Percentiles rank a stretch among this genome's conserved stretches.
Evolutionary conservation across 2,888 invertebrate species (phyloP).

Genomic region (Dasypolia templi): DNA sequence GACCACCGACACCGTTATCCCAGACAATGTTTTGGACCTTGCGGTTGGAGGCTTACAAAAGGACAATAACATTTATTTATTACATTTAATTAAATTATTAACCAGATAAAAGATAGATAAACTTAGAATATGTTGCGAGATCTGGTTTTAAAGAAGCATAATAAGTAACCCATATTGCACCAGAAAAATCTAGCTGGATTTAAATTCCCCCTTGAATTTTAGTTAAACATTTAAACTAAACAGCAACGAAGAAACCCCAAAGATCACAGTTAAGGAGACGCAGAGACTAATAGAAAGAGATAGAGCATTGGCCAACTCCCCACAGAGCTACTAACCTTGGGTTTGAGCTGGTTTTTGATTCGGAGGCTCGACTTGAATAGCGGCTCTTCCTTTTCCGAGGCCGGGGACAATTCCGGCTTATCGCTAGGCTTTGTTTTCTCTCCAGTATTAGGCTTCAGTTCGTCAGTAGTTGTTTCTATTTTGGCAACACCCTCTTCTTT

Average conservation of each 20-base stretch:
- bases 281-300: constrained; percentile 82
- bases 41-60: constrained; percentile 85
- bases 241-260: constrained; percentile 70
- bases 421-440: constrained; percentile 78
- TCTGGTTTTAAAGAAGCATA: constrained; percentile 46
- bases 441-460: constrained; percentile 84
- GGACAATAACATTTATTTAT: constrained; percentile 84
- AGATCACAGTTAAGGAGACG: constrained; percentile 79
- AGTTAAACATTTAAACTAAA: constrained; percentile 65
- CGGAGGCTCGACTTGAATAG: constrained; percentile 88
- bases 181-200: constrained; percentile 37
- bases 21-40: constrained; percentile 88
- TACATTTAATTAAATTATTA: constrained; percentile 73
- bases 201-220: constrained; percentile 65
- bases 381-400: constrained; percentile 86
- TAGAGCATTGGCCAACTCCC: constrained; percentile 70
- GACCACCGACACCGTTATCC: constrained; percentile 89
- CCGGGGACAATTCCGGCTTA: constrained; percentile 76
- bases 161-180: constrained; percentile 36
- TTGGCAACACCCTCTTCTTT: constrained; percentile 86
- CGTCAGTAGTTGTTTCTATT: constrained; percentile 88
- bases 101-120: constrained; percentile 63
- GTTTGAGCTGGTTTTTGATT: constrained; percentile 80
- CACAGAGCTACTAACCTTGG: constrained; percentile 84
- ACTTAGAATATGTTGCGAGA: constrained; percentile 38